Conservation (phyloP, 2,888 invertebrate genomes). For the Erebia aethiops region DNA sequence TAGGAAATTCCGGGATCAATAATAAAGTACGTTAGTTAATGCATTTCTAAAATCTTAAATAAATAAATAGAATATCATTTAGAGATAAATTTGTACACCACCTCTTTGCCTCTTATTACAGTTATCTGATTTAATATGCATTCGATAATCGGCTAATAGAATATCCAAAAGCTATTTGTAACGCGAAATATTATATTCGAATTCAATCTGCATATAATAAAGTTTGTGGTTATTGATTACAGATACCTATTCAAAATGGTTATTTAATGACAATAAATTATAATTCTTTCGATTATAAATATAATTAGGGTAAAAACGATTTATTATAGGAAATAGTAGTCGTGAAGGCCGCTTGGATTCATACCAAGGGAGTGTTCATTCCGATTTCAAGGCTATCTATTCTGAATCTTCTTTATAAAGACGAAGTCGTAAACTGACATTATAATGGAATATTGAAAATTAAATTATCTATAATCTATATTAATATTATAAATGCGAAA, state of each 20-base stretch:
- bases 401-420: slow-evolving; percentile 7
- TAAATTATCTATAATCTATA: too few relatives aligned
- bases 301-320: background rate
- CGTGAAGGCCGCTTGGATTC: slow-evolving; percentile 9
- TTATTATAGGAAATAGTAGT: background rate
- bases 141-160: slow-evolving; percentile 66
- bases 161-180: slow-evolving; percentile 70
- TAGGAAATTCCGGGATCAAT: too few relatives aligned
- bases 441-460: background rate
- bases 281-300: background rate
- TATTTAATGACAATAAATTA: slow-evolving; percentile 2
- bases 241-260: slow-evolving; percentile 38
- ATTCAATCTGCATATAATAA: slow-evolving; percentile 63
- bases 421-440: background rate
- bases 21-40: too few relatives aligned
- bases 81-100: background rate
- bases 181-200: slow-evolving; percentile 54
- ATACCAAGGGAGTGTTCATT: slow-evolving; percentile 4
- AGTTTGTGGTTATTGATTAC: slow-evolving; percentile 57
- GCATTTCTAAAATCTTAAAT: too few relatives aligned
- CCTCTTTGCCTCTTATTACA: slow-evolving; percentile 30
- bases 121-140: slow-evolving; percentile 45
- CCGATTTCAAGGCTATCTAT: slow-evolving; percentile 13
- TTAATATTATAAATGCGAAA: too few relatives aligned
- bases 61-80: background rate